A percentile compares a stretch with the other conserved stretches of the same genome.
Evolutionary conservation across 2,888 invertebrate genomes (phyloP).

Genomic region (Myopa tessellatipennis): DNA sequence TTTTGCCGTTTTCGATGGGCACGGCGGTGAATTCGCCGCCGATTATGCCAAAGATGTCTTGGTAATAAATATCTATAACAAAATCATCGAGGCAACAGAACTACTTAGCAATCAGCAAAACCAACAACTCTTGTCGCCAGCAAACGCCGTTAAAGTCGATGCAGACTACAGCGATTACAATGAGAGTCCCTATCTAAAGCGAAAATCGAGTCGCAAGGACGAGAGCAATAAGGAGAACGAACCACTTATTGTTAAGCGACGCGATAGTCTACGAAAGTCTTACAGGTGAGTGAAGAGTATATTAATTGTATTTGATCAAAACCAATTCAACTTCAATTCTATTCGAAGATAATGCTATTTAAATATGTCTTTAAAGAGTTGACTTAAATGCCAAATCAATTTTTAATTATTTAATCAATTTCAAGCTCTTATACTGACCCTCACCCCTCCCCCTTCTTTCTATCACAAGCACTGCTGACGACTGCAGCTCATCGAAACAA

Average conservation of each 20-base stretch:
- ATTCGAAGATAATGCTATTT: not conserved
- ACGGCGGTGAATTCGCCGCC: constrained; percentile 95
- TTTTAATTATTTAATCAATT: not conserved
- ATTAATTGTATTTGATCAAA: not conserved
- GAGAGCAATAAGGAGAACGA: constrained; percentile 64
- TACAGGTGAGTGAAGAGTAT: constrained; percentile 55
- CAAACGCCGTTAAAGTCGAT: constrained; percentile 43
- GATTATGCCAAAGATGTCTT: constrained; percentile 91
- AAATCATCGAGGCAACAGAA: constrained; percentile 79
- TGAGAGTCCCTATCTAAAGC: constrained; percentile 61
- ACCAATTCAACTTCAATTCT: too few species aligned
- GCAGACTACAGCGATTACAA: constrained; percentile 57
- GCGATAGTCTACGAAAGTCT: constrained; percentile 64
- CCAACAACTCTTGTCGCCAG: constrained; percentile 52
- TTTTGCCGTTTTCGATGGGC: constrained; percentile 94
- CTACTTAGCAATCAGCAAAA: constrained; percentile 72
- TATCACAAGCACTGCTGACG: constrained; percentile 71
- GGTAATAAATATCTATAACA: constrained; percentile 82
- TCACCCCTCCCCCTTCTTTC: not conserved
- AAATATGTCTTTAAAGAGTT: not conserved
- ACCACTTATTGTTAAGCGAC: constrained; percentile 56
- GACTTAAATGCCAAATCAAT: not conserved
- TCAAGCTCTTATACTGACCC: not conserved
- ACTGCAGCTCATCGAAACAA: constrained; percentile 69
- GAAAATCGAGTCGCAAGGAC: constrained; percentile 59